A percentile compares a stretch with the other conserved stretches of the same genome.
Conservation (phyloP, 2,797 vertebrate genomes). For the Apodemus agrarius region DNA sequence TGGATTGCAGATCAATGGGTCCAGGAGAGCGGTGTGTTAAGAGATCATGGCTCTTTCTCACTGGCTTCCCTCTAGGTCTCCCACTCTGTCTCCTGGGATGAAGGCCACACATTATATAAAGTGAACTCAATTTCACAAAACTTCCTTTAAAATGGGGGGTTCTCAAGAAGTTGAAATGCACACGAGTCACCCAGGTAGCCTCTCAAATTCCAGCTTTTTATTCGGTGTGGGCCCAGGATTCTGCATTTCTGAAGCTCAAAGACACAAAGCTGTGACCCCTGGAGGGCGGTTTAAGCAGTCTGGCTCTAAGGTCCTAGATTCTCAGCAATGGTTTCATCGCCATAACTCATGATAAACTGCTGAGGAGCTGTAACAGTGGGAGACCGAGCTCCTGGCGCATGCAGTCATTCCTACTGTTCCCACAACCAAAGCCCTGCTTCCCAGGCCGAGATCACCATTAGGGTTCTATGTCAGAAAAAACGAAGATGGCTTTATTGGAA, state of each 20-base stretch:
- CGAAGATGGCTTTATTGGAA: background rate
- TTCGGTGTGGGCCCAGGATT: background rate
- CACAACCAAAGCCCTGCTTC: background rate
- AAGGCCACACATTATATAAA: background rate
- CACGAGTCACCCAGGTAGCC: background rate
- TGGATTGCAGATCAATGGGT: background rate
- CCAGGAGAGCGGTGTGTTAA: background rate
- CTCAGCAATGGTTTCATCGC: background rate
- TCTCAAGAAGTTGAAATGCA: background rate
- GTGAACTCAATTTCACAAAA: background rate
- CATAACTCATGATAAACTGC: background rate
- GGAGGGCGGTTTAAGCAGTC: too few relatives aligned
- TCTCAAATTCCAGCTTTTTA: constrained; percentile 12
- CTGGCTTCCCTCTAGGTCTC: background rate
- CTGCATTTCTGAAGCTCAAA: background rate
- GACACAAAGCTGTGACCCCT: background rate
- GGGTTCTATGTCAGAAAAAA: background rate
- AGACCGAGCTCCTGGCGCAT: background rate
- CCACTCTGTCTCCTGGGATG: background rate
- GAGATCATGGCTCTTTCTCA: background rate
- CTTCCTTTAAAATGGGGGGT: background rate
- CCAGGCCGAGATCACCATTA: background rate
- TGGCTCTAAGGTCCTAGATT: background rate
- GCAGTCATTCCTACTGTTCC: background rate
- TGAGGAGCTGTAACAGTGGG: background rate